A percentile compares a stretch with the other conserved stretches of the same genome.
Conservation (phyloP, 2,797 vertebrate genomes). For the Stomatorhinus walkeri region DNA sequence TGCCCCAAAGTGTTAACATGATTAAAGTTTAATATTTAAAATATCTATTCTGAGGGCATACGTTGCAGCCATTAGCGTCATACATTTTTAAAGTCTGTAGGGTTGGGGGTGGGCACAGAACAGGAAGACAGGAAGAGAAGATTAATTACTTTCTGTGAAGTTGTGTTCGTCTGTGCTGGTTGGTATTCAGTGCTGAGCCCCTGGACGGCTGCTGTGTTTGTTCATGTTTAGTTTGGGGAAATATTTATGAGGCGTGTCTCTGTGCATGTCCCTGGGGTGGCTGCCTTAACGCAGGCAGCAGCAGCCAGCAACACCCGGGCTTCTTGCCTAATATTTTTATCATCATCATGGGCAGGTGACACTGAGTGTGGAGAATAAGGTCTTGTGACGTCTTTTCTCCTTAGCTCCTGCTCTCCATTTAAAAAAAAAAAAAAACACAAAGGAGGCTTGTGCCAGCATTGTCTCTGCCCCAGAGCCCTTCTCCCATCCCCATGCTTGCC, state of each 20-base stretch:
- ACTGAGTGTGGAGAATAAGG: background rate
- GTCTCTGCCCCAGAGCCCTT: background rate
- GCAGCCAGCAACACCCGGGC: background rate
- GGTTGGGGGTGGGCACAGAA: background rate
- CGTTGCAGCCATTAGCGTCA: background rate
- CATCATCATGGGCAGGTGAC: background rate
- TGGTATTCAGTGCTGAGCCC: background rate
- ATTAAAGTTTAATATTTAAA: background rate
- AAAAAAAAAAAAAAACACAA: background rate
- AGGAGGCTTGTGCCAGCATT: background rate
- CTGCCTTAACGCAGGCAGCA: background rate
- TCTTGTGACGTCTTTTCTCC: background rate
- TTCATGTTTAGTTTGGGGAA: constrained; percentile 2
- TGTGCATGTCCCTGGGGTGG: background rate
- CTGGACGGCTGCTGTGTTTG: constrained; percentile 5
- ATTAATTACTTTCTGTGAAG: constrained; percentile 8
- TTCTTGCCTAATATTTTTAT: background rate
- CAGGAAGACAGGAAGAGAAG: background rate
- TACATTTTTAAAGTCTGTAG: background rate
- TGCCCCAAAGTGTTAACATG: background rate
- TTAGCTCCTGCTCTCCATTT: background rate
- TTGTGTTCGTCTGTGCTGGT: background rate
- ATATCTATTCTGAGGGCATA: background rate
- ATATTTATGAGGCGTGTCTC: background rate
- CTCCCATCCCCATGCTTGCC: too few species aligned